These are phyloP conservation scores for Pilophorus perplexus DNA, from an alignment of 2,888 invertebrate genomes.

Conservation along the genomic window DNA sequence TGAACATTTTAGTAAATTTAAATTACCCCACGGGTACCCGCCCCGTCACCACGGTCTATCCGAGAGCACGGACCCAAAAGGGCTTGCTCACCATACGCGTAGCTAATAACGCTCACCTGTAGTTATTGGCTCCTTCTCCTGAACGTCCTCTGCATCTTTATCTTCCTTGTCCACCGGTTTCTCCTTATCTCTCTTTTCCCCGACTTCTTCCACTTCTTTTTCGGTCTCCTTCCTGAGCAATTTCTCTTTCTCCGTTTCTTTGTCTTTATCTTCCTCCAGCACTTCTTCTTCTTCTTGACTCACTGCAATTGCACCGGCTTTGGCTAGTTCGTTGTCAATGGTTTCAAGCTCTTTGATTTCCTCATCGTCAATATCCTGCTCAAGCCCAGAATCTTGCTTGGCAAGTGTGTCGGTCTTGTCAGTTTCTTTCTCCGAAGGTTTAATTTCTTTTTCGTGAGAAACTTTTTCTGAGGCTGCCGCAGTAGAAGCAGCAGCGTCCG, in stretches of 20 bases:
- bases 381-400: no score
- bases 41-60: no score
- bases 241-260: slow-evolving; percentile 42
- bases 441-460: slow-evolving; percentile 35
- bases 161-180: slow-evolving; percentile 28
- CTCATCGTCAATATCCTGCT: not conserved
- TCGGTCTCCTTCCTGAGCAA: slow-evolving; percentile 1
- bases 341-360: not conserved
- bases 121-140: slow-evolving; percentile 2
- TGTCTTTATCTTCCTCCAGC: slow-evolving; percentile 42
- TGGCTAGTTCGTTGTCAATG: slow-evolving; percentile 22
- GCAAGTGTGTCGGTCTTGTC: not conserved
- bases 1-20: no score
- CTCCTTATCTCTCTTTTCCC: slow-evolving; percentile 14
- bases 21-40: no score
- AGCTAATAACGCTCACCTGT: no score
- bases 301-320: slow-evolving; percentile 34
- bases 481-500: not conserved
- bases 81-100: no score
- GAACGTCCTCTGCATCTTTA: slow-evolving; percentile 21
- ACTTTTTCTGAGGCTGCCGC: slow-evolving; percentile 9
- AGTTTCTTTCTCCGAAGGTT: not conserved
- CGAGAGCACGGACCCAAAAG: no score
- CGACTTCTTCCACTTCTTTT: slow-evolving; percentile 19
- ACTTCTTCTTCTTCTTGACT: slow-evolving; percentile 33